Percentiles rank a stretch among this genome's conserved stretches.
phyloP scores from a whole-genome alignment of 2,888 invertebrate species.

The Steinernema scapterisci region DNA sequence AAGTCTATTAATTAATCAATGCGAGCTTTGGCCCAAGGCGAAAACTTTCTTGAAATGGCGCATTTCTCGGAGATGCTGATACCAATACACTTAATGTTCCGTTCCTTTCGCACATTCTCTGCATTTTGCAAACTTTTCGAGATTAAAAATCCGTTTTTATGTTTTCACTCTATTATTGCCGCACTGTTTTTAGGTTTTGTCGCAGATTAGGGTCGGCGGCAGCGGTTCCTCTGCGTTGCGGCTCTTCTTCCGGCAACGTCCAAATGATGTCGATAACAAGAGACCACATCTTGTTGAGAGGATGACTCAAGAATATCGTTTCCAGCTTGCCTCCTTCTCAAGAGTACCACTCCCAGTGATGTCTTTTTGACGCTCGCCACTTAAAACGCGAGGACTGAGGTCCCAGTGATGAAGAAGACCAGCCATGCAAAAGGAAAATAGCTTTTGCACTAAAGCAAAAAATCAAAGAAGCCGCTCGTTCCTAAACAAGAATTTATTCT shows the following conservation, averaged over 20 bases:
- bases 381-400: too few species aligned
- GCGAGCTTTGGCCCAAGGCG: slow-evolving; percentile 30
- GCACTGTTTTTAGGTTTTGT: too few species aligned
- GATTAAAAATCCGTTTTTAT: too few species aligned
- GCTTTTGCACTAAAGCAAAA: background rate
- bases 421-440: too few species aligned
- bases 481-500: background rate
- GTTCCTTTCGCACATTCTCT: too few species aligned
- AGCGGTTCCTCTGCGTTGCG: background rate
- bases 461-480: background rate
- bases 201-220: too few species aligned
- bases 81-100: too few species aligned
- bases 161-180: too few species aligned
- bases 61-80: too few species aligned
- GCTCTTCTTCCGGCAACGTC: background rate
- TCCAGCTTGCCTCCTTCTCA: background rate
- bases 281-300: background rate
- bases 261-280: background rate
- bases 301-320: background rate
- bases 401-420: too few species aligned
- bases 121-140: too few species aligned
- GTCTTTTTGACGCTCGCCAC: background rate
- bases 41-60: slow-evolving; percentile 2
- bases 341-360: background rate
- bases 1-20: slow-evolving; percentile 32